Evolutionary conservation across 2,113 vertebrate genomes (phyloP).

Genomic region (Pycnonotus jocosus): DNA sequence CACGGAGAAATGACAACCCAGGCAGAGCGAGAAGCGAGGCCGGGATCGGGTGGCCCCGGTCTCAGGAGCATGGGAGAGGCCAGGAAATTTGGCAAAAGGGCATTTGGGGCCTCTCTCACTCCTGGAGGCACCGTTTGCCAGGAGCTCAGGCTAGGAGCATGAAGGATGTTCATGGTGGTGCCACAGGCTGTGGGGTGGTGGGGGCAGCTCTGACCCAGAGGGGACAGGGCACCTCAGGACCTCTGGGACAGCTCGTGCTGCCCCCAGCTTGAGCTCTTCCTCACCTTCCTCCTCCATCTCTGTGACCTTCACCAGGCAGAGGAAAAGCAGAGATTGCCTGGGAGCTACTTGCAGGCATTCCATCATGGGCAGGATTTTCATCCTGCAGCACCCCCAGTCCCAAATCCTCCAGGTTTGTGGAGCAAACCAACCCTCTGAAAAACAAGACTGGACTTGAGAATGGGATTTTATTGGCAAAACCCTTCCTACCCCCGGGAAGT

Average conservation of each 20-base stretch:
- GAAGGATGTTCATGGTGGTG: background rate
- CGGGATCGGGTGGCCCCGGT: fast-evolving
- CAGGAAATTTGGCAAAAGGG: background rate
- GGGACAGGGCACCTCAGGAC: background rate
- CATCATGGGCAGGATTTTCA: background rate
- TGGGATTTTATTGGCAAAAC: background rate
- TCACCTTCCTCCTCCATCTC: background rate
- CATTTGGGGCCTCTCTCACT: fast-evolving
- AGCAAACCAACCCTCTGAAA: background rate
- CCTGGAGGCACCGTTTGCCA: background rate
- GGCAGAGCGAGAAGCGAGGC: background rate
- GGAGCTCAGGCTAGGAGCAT: background rate
- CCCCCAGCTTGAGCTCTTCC: background rate
- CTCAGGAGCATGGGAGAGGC: background rate
- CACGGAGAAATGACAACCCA: background rate
- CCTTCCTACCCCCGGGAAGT: background rate
- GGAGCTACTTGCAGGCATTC: background rate
- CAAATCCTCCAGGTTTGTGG: background rate
- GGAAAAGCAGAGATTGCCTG: background rate
- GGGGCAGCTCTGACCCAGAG: background rate
- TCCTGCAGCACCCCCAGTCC: background rate
- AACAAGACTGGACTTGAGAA: background rate
- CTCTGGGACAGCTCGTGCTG: background rate
- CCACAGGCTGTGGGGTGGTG: fast-evolving
- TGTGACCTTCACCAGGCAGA: background rate